Percentiles rank a stretch among this genome's conserved stretches.
Conservation (phyloP, 2,888 invertebrate species). For the Archips crataeganus region DNA sequence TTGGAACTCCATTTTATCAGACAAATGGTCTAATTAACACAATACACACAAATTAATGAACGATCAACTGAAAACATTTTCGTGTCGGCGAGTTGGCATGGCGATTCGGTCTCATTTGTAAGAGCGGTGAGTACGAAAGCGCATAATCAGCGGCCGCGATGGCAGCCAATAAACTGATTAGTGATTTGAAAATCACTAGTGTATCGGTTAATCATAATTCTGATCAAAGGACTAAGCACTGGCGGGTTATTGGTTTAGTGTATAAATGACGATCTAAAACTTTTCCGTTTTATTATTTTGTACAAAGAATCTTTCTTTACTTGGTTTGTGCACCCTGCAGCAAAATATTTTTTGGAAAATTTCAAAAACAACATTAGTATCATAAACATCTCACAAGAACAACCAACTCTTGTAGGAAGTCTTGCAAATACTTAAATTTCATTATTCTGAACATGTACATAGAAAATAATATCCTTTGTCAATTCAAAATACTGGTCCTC, state of each 20-base stretch:
- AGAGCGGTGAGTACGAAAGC: conserved; percentile 79
- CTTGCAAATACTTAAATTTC: no score
- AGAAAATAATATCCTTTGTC: no score
- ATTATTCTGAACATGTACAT: no score
- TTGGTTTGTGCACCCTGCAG: no score
- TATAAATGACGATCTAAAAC: neutral
- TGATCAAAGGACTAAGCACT: neutral
- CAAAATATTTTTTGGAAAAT: no score
- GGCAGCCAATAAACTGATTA: conserved; percentile 59
- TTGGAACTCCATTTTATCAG: conserved; percentile 65
- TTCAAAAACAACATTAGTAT: no score
- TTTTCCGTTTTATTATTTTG: no score
- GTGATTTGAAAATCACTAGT: conserved; percentile 44
- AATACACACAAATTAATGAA: conserved; percentile 83
- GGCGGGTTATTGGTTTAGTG: conserved; percentile 4
- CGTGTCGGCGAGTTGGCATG: conserved; percentile 67
- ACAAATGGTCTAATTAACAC: conserved; percentile 72
- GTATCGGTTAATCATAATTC: conserved; percentile 10
- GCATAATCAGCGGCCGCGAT: conserved; percentile 72
- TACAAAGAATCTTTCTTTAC: neutral
- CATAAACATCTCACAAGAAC: no score
- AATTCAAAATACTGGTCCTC: no score
- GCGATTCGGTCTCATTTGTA: conserved; percentile 75
- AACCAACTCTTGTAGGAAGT: no score
- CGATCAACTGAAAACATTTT: conserved; percentile 77